phyloP scores from a whole-genome alignment of 2,888 invertebrate genomes.

The Pristionchus maxplancki region DNA sequence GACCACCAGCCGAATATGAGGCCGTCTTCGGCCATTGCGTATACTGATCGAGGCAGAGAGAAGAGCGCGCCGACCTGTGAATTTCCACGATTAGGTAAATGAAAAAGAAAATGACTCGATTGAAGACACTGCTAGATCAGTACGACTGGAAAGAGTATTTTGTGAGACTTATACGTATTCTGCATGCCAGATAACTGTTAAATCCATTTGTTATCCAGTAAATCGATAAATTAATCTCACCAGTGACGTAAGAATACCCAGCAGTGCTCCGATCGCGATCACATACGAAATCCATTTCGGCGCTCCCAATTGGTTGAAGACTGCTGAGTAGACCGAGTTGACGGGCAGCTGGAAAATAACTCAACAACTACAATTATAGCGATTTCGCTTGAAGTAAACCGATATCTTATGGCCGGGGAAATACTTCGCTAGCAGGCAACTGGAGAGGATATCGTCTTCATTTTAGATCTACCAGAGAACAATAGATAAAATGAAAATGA shows the following conservation, averaged over 20 bases:
- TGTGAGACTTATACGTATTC: background rate
- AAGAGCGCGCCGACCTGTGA: conserved; percentile 61
- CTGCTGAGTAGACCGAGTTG: conserved; percentile 8
- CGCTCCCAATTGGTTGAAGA: background rate
- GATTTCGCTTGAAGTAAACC: too few relatives aligned
- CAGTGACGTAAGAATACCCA: conserved; percentile 40
- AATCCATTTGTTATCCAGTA: background rate
- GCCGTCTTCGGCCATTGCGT: conserved; percentile 67
- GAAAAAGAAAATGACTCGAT: background rate
- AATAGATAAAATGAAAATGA: background rate
- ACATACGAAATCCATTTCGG: background rate
- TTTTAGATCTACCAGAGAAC: too few relatives aligned
- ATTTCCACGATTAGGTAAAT: background rate
- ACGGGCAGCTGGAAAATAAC: background rate
- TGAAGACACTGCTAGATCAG: too few relatives aligned
- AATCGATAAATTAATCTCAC: background rate
- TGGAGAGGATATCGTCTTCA: too few relatives aligned
- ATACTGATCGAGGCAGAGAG: conserved; percentile 62
- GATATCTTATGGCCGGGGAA: too few relatives aligned
- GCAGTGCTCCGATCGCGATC: conserved; percentile 43
- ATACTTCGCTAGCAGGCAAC: too few relatives aligned
- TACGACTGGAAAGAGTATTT: too few relatives aligned
- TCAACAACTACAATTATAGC: too few relatives aligned
- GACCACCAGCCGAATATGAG: conserved; percentile 63
- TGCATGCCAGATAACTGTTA: background rate